A percentile compares a stretch with the other conserved stretches of the same genome.
Evolutionary conservation across 2,888 invertebrate species (phyloP).

Genomic region (Cylindroiulus punctatus): DNA sequence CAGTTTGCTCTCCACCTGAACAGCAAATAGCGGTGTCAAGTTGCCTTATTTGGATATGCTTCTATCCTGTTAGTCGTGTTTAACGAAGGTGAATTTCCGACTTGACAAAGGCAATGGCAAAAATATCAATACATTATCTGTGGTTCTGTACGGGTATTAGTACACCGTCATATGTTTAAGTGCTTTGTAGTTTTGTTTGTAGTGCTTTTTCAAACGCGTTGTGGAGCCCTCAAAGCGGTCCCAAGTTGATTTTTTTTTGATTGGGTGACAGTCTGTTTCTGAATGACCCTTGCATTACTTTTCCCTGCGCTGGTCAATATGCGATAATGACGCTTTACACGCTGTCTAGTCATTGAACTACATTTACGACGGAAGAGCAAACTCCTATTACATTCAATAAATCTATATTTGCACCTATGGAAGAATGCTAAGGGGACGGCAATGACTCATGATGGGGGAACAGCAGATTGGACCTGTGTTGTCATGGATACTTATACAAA

Average conservation of each 20-base stretch:
- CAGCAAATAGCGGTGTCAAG: conserved; percentile 28
- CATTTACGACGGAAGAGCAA: conserved; percentile 22
- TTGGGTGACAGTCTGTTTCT: background rate
- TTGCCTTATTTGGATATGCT: background rate
- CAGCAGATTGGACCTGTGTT: conserved; percentile 43
- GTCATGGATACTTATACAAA: conserved; percentile 17
- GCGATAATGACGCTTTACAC: conserved; percentile 40
- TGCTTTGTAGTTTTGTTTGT: background rate
- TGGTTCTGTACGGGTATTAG: background rate
- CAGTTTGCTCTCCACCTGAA: background rate
- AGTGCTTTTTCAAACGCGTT: background rate
- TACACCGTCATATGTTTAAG: background rate
- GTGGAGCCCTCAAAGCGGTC: background rate
- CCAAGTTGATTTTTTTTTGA: background rate
- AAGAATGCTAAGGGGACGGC: conserved; percentile 28
- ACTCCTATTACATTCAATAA: conserved; percentile 35
- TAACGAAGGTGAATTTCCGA: conserved; percentile 24
- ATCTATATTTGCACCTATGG: conserved; percentile 26
- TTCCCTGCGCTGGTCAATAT: background rate
- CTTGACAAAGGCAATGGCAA: background rate
- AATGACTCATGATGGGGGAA: conserved; percentile 47
- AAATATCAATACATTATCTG: background rate
- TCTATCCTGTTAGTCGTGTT: conserved; percentile 16
- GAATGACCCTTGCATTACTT: conserved; percentile 12
- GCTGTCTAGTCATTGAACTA: conserved; percentile 44